Conservation (phyloP, 2,888 invertebrate genomes). For the Epinotia ramella region DNA sequence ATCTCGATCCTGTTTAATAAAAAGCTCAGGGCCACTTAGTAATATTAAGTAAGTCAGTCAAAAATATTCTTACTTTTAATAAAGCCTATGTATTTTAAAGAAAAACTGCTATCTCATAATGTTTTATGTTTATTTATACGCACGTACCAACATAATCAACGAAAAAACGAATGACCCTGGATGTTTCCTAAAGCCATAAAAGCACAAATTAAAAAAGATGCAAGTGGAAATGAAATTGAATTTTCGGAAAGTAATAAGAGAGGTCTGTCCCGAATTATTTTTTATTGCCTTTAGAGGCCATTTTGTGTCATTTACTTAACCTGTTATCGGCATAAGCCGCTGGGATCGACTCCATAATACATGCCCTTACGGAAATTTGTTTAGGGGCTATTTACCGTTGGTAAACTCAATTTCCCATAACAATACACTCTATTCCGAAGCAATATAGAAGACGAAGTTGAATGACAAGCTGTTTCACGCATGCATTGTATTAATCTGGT, state of each 20-base stretch:
- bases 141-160: constrained; percentile 41
- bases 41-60: neutral
- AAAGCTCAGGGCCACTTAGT: too few species aligned
- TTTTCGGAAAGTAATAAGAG: constrained; percentile 70
- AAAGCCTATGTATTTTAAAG: neutral
- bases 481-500: constrained; percentile 50
- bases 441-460: constrained; percentile 54
- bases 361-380: constrained; percentile 42
- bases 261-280: constrained; percentile 66
- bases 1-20: too few species aligned
- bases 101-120: constrained; percentile 9
- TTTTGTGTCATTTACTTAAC: constrained; percentile 79
- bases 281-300: constrained; percentile 68
- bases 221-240: constrained; percentile 71
- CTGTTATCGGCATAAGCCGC: constrained; percentile 70
- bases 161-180: constrained; percentile 29
- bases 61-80: neutral
- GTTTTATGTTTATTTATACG: constrained; percentile 21
- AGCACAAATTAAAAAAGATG: constrained; percentile 55
- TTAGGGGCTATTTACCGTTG: constrained; percentile 31
- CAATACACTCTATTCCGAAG: constrained; percentile 48
- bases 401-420: neutral
- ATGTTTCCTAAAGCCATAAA: constrained; percentile 58
- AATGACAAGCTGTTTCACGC: constrained; percentile 46
- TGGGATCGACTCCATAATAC: constrained; percentile 58